phyloP scores from a whole-genome alignment of 2,113 vertebrate genomes.

The Lutjanus erythropterus region DNA sequence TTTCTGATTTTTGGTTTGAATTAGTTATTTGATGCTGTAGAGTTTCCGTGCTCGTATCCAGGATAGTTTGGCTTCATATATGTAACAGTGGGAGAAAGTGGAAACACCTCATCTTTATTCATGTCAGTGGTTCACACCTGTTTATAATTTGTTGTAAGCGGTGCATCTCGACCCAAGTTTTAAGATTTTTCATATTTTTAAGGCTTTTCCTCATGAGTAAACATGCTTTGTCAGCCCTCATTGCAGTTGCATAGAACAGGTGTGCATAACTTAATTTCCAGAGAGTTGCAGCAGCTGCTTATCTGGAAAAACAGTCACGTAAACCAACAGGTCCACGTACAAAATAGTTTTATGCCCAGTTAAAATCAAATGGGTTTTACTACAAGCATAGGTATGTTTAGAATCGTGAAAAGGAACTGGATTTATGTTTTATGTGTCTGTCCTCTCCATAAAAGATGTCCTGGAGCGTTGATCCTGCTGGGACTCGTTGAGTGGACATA shows the following conservation, averaged over 20 bases:
- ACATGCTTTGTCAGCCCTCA: slow-evolving; percentile 1
- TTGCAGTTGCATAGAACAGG: slow-evolving; percentile 15
- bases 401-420: slow-evolving; percentile 48
- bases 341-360: slow-evolving; percentile 7
- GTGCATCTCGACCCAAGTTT: slow-evolving; percentile 38
- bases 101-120: no score
- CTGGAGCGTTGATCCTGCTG: slow-evolving; percentile 36
- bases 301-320: slow-evolving; percentile 27
- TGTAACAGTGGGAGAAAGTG: no score
- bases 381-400: slow-evolving; percentile 39
- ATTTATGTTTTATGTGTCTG: slow-evolving; percentile 64
- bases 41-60: no score
- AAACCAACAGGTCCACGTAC: slow-evolving; percentile 44
- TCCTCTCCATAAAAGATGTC: slow-evolving; percentile 49
- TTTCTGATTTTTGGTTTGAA: no score
- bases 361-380: slow-evolving; percentile 46
- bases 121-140: slow-evolving; percentile 13
- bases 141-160: slow-evolving; percentile 25
- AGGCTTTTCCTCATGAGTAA: slow-evolving; percentile 30
- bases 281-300: slow-evolving; percentile 13
- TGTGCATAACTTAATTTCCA: slow-evolving; percentile 29
- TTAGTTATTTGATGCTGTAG: no score
- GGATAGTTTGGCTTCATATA: no score
- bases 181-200: slow-evolving; percentile 20
- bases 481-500: slow-evolving; percentile 46